Conservation (phyloP, 2,113 vertebrate species). For the Albula goreensis region DNA sequence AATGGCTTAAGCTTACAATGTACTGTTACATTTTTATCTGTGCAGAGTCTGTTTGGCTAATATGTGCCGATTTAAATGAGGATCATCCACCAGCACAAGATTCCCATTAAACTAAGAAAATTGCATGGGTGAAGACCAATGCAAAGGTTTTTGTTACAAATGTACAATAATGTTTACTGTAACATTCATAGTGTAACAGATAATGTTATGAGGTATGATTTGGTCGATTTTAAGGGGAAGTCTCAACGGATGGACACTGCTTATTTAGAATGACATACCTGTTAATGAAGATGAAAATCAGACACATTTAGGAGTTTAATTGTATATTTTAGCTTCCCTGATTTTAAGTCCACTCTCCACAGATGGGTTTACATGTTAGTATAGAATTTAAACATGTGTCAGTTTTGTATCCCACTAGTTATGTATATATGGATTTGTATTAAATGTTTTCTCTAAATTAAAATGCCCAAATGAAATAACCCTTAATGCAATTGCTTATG, state of each 20-base stretch:
- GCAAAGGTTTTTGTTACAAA: too few species aligned
- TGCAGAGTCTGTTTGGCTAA: neutral
- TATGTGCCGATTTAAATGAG: neutral
- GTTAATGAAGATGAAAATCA: too few species aligned
- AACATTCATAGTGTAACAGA: too few species aligned
- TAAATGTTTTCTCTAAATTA: neutral
- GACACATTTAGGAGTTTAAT: neutral
- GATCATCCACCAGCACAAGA: too few species aligned
- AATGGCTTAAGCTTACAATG: neutral
- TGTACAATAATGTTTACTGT: too few species aligned
- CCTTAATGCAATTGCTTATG: neutral
- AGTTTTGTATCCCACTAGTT: slow-evolving; percentile 1
- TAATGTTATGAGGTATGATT: too few species aligned
- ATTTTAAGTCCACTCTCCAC: neutral
- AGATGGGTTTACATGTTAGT: neutral
- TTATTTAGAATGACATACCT: too few species aligned
- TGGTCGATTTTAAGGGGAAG: too few species aligned
- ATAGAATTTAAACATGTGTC: neutral
- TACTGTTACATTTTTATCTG: neutral
- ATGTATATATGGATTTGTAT: neutral
- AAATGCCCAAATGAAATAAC: neutral
- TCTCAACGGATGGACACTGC: too few species aligned
- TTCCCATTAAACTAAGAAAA: too few species aligned
- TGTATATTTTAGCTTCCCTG: neutral
- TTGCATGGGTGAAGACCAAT: too few species aligned